A percentile compares a stretch with the other conserved stretches of the same genome.
phyloP scores from a whole-genome alignment of 2,797 vertebrate species.

The Chelon labrosus region DNA sequence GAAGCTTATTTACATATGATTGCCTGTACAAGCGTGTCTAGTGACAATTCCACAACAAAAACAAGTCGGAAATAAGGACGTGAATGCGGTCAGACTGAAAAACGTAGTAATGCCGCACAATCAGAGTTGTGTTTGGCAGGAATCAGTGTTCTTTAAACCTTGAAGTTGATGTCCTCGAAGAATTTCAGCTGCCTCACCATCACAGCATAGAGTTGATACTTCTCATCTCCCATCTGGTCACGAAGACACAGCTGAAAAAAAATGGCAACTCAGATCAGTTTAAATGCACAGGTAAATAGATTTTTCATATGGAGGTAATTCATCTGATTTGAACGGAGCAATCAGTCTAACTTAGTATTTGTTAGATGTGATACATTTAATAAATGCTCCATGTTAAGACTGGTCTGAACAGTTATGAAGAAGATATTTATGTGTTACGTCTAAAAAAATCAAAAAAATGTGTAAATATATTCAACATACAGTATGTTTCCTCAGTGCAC shows the following conservation, averaged over 20 bases:
- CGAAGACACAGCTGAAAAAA: conserved; percentile 86
- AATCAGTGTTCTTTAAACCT: conserved; percentile 54
- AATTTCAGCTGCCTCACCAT: conserved; percentile 97
- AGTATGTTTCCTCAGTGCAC: no score
- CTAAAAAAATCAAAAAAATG: not conserved
- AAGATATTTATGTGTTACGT: not conserved
- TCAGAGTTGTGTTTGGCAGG: not conserved
- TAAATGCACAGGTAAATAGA: not conserved
- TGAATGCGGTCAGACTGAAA: not conserved
- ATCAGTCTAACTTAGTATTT: no score
- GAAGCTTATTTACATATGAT: conserved; percentile 48
- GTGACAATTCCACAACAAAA: conserved; percentile 1
- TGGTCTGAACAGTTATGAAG: not conserved
- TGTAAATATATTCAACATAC: not conserved
- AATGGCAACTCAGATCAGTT: not conserved
- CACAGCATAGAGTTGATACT: conserved; percentile 87
- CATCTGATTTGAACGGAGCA: no score
- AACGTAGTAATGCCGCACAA: not conserved
- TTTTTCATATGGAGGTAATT: no score
- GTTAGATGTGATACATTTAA: not conserved
- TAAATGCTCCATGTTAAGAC: not conserved
- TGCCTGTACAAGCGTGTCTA: not conserved
- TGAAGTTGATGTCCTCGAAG: conserved; percentile 91
- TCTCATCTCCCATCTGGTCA: conserved; percentile 92
- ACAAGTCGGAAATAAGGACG: not conserved